Evolutionary conservation across 1,140 invertebrate species (phyloP).

Genomic region (Micrasema longulum): DNA sequence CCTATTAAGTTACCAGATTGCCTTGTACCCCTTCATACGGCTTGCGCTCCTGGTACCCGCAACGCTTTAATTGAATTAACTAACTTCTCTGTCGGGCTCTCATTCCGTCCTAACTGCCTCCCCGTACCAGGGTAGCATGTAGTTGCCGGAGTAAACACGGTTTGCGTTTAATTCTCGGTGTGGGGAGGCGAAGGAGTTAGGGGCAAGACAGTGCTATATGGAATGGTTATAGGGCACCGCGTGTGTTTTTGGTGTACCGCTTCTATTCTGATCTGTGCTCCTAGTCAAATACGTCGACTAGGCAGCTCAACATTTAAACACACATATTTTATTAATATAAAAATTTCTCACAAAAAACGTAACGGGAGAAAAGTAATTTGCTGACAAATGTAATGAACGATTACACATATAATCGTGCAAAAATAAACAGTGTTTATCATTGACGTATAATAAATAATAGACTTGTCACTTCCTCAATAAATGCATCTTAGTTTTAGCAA

Average conservation of each 20-base stretch:
- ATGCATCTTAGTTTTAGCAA: no score
- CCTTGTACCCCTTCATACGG: conserved; percentile 42
- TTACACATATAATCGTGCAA: no score
- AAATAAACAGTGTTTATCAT: no score
- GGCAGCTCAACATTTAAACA: not conserved
- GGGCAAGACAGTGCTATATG: conserved; percentile 32
- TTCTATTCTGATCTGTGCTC: conserved; percentile 31
- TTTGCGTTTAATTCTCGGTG: conserved; percentile 47
- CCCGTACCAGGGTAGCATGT: conserved; percentile 13
- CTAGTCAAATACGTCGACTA: conserved; percentile 15
- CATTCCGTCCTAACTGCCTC: conserved; percentile 40
- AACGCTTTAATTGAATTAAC: conserved; percentile 54
- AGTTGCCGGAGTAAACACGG: conserved; percentile 44
- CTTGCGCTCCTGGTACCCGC: conserved; percentile 31
- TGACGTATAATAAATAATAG: no score
- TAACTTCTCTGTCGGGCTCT: conserved; percentile 48
- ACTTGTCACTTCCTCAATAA: no score
- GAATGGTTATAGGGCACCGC: conserved; percentile 23
- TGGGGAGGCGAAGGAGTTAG: not conserved
- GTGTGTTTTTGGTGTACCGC: conserved; percentile 35
- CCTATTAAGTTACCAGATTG: conserved; percentile 53
- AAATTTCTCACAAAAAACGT: no score
- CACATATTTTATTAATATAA: no score
- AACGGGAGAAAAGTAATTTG: no score
- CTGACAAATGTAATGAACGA: no score